phyloP scores from a whole-genome alignment of 2,113 vertebrate species.

The Hyaena hyaena region DNA sequence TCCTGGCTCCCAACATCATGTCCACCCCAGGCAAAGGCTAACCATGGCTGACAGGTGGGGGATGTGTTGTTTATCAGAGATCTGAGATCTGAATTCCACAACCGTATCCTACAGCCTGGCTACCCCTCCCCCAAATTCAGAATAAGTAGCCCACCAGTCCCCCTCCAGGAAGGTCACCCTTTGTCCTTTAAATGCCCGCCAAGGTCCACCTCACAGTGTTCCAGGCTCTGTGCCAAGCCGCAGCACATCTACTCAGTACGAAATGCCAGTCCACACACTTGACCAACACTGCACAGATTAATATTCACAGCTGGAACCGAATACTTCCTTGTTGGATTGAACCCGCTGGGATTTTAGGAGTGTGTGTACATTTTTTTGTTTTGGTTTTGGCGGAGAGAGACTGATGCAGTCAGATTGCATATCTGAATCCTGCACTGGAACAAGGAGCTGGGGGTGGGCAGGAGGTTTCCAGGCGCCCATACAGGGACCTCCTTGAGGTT shows the following conservation, averaged over 20 bases:
- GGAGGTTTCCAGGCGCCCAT: too few species aligned
- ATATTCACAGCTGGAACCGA: too few species aligned
- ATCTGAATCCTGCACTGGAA: background rate
- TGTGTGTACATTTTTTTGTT: background rate
- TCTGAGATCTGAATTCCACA: background rate
- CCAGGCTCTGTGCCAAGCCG: too few species aligned
- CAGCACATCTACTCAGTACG: background rate
- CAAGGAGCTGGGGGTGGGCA: background rate
- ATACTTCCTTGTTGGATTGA: background rate
- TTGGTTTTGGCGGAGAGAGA: background rate
- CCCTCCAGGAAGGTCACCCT: background rate
- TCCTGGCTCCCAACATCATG: background rate
- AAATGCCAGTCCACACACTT: too few species aligned
- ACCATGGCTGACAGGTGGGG: accelerated
- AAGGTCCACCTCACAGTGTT: too few species aligned
- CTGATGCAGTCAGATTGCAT: background rate
- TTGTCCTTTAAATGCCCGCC: background rate
- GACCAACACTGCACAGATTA: background rate
- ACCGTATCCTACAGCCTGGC: background rate
- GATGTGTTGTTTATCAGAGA: background rate
- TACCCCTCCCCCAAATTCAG: background rate
- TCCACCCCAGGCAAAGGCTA: background rate
- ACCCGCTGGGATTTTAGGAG: background rate
- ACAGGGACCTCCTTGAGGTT: background rate
- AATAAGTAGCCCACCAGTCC: background rate